A percentile compares a stretch with the other conserved stretches of the same genome.
phyloP scores from a whole-genome alignment of 2,888 invertebrate species.

The Pseudococcus jackbeardsleyi region DNA sequence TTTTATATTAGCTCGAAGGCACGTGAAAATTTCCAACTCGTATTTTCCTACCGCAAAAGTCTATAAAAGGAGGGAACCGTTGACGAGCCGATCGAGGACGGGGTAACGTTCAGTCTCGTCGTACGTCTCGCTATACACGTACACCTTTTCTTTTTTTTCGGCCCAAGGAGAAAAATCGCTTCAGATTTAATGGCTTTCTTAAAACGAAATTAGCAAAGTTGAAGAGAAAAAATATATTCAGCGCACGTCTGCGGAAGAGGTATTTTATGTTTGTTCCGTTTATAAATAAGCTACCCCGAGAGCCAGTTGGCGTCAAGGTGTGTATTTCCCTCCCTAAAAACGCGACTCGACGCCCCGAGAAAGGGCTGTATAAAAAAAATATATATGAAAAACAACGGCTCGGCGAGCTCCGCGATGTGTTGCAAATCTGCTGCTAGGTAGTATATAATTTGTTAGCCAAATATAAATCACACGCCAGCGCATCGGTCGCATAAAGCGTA shows the following conservation, averaged over 20 bases:
- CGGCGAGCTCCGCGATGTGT: neutral
- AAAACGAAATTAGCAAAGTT: conserved; percentile 31
- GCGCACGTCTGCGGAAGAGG: conserved; percentile 12
- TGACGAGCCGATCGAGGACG: no score
- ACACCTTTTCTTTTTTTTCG: neutral
- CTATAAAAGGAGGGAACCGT: neutral
- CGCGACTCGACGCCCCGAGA: neutral
- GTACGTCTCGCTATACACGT: neutral
- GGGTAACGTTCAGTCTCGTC: neutral
- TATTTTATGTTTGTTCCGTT: conserved; percentile 28
- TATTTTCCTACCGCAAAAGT: neutral
- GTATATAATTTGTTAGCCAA: neutral
- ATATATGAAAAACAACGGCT: neutral
- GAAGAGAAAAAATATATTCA: conserved; percentile 14
- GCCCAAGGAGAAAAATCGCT: conserved; percentile 27
- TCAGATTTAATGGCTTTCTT: conserved; percentile 41
- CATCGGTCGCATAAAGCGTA: neutral
- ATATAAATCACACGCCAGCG: neutral
- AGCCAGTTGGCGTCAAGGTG: conserved; percentile 18
- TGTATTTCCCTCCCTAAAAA: neutral
- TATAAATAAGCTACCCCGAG: conserved; percentile 27
- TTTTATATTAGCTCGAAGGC: conserved; percentile 37
- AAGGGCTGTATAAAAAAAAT: neutral
- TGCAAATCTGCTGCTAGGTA: neutral
- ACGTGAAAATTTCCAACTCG: conserved; percentile 11